Evolutionary conservation across 2,888 invertebrate genomes (phyloP).

Genomic region (Nephrotoma appendiculata): DNA sequence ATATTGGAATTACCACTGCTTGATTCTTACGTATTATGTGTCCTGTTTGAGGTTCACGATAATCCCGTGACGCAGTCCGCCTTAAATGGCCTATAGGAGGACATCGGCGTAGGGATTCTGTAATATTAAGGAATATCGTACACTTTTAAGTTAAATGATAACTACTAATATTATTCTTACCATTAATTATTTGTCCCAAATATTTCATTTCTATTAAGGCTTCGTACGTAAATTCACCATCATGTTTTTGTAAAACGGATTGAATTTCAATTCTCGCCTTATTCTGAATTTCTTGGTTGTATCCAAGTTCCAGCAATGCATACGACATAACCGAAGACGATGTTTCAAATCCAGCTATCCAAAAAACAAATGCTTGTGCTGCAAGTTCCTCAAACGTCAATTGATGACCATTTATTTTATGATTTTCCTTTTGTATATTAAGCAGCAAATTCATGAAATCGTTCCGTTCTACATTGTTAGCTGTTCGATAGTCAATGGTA

Average conservation of each 20-base stretch:
- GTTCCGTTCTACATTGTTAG: not conserved
- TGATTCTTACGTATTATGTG: slow-evolving; percentile 18
- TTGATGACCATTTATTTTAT: not conserved
- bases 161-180: slow-evolving; percentile 11
- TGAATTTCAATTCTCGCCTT: not conserved
- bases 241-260: not conserved
- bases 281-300: not conserved
- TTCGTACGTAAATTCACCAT: not conserved
- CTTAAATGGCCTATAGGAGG: not conserved
- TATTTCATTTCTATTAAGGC: not conserved
- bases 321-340: not conserved
- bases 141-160: not conserved
- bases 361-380: not conserved
- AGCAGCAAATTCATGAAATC: not conserved
- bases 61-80: not conserved
- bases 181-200: slow-evolving; percentile 9
- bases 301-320: not conserved
- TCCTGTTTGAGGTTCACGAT: slow-evolving; percentile 16
- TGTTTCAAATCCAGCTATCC: not conserved
- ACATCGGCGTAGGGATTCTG: not conserved
- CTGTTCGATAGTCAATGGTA: not conserved
- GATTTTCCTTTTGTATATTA: not conserved
- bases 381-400: slow-evolving; percentile 1
- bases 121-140: not conserved
- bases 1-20: slow-evolving; percentile 18